Percentiles rank a stretch among this genome's conserved stretches.
phyloP scores from a whole-genome alignment of 2,888 invertebrate species.

The Thymelicus acteon region DNA sequence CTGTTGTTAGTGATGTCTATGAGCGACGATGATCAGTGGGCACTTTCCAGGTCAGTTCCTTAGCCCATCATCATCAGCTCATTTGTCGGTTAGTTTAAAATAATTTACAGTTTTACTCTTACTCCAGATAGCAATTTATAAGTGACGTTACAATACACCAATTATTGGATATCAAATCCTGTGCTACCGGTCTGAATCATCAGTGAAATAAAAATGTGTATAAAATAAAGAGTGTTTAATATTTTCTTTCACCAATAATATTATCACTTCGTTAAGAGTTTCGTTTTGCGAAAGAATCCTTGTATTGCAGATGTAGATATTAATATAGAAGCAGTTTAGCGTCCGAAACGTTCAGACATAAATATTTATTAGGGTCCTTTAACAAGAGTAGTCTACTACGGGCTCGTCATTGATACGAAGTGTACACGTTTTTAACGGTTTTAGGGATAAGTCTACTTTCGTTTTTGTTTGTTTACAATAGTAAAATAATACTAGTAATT shows the following conservation, averaged over 20 bases:
- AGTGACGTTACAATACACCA: no score
- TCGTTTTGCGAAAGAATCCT: slow-evolving; percentile 1
- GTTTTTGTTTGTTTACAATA: neutral
- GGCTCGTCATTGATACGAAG: slow-evolving; percentile 45
- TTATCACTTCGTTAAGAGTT: neutral
- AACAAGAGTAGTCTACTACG: slow-evolving; percentile 56
- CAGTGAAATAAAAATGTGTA: neutral
- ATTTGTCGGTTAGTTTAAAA: no score
- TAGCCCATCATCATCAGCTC: no score
- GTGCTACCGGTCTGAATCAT: no score
- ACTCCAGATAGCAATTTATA: no score
- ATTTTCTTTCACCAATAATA: neutral
- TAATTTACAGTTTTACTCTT: no score
- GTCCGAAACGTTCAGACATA: slow-evolving; percentile 65
- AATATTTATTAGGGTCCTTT: slow-evolving; percentile 73
- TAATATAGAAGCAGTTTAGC: slow-evolving; percentile 47
- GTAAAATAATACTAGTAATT: no score
- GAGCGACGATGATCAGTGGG: no score
- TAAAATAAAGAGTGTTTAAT: neutral
- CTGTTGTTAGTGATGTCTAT: no score
- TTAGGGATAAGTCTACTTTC: neutral
- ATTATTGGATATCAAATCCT: no score
- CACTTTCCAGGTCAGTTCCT: no score
- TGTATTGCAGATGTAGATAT: slow-evolving; percentile 42
- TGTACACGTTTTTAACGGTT: slow-evolving; percentile 38